Evolutionary conservation across 2,797 vertebrate species (phyloP), one percentile per base, ranked within the genome.

Genomic region (Lepus oiostolus): DNA sequence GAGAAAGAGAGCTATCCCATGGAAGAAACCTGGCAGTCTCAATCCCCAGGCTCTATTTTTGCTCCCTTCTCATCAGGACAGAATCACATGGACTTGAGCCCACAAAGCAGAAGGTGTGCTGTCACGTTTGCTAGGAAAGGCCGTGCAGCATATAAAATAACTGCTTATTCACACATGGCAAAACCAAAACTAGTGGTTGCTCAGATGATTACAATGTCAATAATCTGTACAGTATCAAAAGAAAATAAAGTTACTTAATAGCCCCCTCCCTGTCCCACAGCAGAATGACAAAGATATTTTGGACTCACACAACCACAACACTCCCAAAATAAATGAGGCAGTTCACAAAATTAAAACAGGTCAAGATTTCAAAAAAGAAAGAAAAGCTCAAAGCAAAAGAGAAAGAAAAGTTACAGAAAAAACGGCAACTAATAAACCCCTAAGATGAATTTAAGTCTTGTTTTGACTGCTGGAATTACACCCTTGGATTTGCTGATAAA

Each of bases 241-340:
- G 60, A 68, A 92, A 95, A 85, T 32, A 89, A 80, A 90, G 82
- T 85, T 88, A 84, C 38, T 85, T 63, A 88, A 70, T 75, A 84
- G 85, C 26, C 24, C 58, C 28, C 16, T 54, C 42, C 13, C 54
- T 81, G 22, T 87, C 79, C 77, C 70, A 80, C 68, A 87, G 42
- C 38, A 80, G 17, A 87, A 92, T 77, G 77, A 32, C 72, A 91
- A 17, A 85, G 76, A 85, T 93, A 94, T 74, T 88, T 91, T 85
- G 88, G 63, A 92, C 10, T 63, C 35, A 91, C 4, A 87, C 21
- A 88, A 16, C 50, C 52, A 85, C 26, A 75, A 85, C 0, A 52
- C 24, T 90, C 94, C 77, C 85, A 79, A 95, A 94, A 94, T 91
- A 85, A 94, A 77, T 54, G 17, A 88, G 38, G 74, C n/a, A 28